phyloP scores from a whole-genome alignment of 2,888 invertebrate species.

The Drosophila eohydei region DNA sequence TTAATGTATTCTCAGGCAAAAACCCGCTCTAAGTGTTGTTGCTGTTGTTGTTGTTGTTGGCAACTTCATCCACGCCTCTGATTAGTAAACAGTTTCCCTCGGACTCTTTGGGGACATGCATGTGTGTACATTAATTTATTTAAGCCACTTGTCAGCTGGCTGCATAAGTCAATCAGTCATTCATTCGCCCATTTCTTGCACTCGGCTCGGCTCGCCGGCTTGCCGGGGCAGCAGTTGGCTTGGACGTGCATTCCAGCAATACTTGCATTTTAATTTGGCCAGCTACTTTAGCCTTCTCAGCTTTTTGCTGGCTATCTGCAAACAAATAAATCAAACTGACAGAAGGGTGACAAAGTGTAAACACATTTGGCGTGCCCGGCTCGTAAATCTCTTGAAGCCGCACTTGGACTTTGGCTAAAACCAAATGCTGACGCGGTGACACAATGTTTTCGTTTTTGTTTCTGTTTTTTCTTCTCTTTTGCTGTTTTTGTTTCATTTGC shows the following conservation, averaged over 20 bases:
- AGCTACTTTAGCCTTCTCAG: conserved; percentile 65
- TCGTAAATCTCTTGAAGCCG: conserved; percentile 76
- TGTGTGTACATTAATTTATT: conserved; percentile 69
- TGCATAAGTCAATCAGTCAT: conserved; percentile 79
- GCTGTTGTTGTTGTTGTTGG: conserved; percentile 4
- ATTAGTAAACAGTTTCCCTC: conserved; percentile 39
- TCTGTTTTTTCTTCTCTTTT: neutral
- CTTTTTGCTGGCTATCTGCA: conserved; percentile 72
- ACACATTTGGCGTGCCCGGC: conserved; percentile 82
- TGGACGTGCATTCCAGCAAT: conserved; percentile 72
- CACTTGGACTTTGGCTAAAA: conserved; percentile 73
- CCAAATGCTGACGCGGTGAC: conserved; percentile 60
- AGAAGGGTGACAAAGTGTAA: conserved; percentile 84
- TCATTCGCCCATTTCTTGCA: conserved; percentile 66
- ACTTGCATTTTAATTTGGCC: conserved; percentile 81
- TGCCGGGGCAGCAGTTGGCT: neutral
- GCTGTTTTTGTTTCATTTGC: conserved; percentile 60
- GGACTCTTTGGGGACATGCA: conserved; percentile 28
- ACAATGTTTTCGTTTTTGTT: conserved; percentile 33
- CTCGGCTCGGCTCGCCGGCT: conserved; percentile 15
- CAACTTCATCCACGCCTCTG: conserved; percentile 41
- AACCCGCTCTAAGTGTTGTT: conserved; percentile 19
- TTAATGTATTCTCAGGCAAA: conserved; percentile 1
- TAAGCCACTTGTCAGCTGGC: conserved; percentile 72
- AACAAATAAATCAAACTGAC: conserved; percentile 83